These are phyloP conservation scores for Forbesichthys papilliferus DNA, from an alignment of 2,113 vertebrate genomes.

Conservation along the genomic window DNA sequence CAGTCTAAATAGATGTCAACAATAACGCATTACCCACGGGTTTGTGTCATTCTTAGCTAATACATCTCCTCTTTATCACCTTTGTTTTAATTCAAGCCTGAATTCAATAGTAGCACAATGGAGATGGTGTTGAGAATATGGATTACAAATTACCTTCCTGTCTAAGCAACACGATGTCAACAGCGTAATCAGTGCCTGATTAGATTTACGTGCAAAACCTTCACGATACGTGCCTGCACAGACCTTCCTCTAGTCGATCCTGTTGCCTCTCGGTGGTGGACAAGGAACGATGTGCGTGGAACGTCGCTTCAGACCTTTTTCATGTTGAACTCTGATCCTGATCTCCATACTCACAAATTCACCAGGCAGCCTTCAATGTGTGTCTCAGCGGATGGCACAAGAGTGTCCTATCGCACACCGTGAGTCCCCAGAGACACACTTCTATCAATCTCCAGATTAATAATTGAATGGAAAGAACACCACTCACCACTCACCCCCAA, in stretches of 20 bases:
- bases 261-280: conserved; percentile 10
- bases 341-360: conserved; percentile 61
- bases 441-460: conserved; percentile 62
- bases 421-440: conserved; percentile 48
- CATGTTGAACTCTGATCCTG: conserved; percentile 58
- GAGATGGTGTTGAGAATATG: background rate
- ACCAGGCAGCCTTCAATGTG: conserved; percentile 41
- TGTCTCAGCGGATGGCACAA: conserved; percentile 39
- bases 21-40: conserved; percentile 10
- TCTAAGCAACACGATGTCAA: background rate
- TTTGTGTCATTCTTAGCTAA: conserved; percentile 14
- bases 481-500: background rate
- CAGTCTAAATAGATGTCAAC: conserved; percentile 29
- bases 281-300: conserved; percentile 6
- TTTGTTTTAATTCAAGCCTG: background rate
- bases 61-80: background rate
- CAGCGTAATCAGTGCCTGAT: background rate
- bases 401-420: conserved; percentile 35
- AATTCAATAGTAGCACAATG: background rate
- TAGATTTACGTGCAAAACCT: conserved; percentile 4
- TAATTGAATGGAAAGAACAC: conserved; percentile 46
- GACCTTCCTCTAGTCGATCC: conserved; percentile 1
- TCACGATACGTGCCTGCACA: background rate
- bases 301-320: conserved; percentile 25
- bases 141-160: background rate